Evolutionary conservation across 2,888 invertebrate genomes (phyloP), one percentile per base, ranked within the genome.

Genomic region (Byasa hedistus): DNA sequence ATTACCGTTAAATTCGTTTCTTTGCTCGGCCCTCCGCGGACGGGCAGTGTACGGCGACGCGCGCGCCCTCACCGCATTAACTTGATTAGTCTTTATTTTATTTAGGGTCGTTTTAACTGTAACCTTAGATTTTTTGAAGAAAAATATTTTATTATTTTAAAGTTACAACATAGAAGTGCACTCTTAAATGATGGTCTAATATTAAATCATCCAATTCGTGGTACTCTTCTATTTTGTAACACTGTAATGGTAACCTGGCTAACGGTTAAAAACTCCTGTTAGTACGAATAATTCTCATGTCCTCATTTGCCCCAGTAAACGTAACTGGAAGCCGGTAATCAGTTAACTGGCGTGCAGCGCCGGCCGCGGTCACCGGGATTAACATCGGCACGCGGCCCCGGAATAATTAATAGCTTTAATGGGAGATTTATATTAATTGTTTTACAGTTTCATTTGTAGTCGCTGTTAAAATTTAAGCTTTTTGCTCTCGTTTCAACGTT

Each of bases 321-420:
- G 69, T 71, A 71, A 72, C 71, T 70, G 70, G 58, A 69, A 72
- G 65, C 71, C 70, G 70, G 73, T 77, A 79, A 81, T 80, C 78
- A 74, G 76, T 79, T 76, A 78, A 73, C 77, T 74, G 72, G 68
- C 72, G 58, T 54, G 71, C 72, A 74, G 74, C 73, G 77, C 72
- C 74, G 71, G 78, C 76, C 76, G 75, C 73, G 79, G 79, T 77
- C 77, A 73, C 69, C 65, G 67, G 72, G 75, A 76, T 79, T 76
- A 79, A 67, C 71, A 75, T 76, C 71, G 72, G 72, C 57, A 61
- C 64, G 73, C 71, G 71, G 74, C 72, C 57, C 61, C 60, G 64
- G 44, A 55, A 60, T 60, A 48, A 67, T 60, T 24, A 58, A 66
- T 66, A 44, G 32, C 10, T 44, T 57, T 69, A 59, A 48, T 64